Base-by-base conservation (phyloP, 1,140 invertebrate genomes). In the Trichonephila inaurata region DNA sequence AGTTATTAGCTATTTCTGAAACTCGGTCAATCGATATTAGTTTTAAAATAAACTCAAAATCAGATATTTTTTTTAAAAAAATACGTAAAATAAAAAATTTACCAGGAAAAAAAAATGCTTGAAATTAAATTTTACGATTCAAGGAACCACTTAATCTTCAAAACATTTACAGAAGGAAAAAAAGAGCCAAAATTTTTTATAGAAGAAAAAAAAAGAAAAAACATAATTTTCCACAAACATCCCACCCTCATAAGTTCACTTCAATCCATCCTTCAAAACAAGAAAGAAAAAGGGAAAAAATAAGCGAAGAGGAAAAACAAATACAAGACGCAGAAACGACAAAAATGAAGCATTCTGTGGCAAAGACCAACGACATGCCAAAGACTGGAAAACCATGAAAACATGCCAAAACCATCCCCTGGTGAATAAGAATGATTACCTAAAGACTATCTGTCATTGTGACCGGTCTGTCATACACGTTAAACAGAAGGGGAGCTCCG, bases 351-450 rank as follows among this genome's bases (percentile, higher is more conserved):
- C 44, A n/a, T 58, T 85, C 58, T 19, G 61, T 24, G n/a, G 58
- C 58, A 87, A 58, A 60, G 58, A 61, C 21, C 18, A 60, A 87
- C 16, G 58, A 62, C 28, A 60, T 64, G 61, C 8, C 61, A 64
- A 64, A 51, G 58, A n/a, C 58, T n/a, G 21, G n/a, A n/a, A 87
- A 40, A 33, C 7, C 28, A 61, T 64, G 61, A 87, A 87, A 64
- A 64, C 28, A 60, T 58, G 58, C 28, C 24, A 33, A 33, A 40
- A 64, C 7, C 62, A 72, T n/a, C 62, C 51, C 64, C 64, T 58
- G 40, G 28, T 89, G 87, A 89, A 62, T 66, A 69, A 89, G 87
- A 89, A 72, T 89, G 87, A 89, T 89, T n/a, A 51, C 87, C 4
- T 28, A 24, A 44, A 7, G 40, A 61, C 40, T 28, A 89, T 89